phyloP scores from a whole-genome alignment of 2,113 vertebrate genomes.

The Agapornis roseicollis region DNA sequence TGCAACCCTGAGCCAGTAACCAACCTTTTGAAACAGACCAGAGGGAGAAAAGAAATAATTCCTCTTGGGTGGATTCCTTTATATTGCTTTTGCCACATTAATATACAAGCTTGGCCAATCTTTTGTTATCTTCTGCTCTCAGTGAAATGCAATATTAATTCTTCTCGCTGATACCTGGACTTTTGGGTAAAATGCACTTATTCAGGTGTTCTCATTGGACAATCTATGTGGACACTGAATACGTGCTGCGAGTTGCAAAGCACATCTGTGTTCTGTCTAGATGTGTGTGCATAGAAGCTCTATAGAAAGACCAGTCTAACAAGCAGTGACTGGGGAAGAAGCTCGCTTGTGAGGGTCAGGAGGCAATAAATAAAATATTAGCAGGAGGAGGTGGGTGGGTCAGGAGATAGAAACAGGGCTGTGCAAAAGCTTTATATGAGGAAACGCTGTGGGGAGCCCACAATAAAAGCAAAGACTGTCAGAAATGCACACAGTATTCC shows the following conservation, averaged over 20 bases:
- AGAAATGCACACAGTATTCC: not conserved
- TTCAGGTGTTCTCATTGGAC: not conserved
- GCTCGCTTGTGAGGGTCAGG: not conserved
- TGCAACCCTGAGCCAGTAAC: not conserved
- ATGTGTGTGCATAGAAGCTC: not conserved
- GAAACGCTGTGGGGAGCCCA: not conserved
- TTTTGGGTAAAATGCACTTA: not conserved
- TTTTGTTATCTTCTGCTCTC: not conserved
- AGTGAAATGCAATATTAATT: not conserved
- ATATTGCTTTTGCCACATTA: not conserved
- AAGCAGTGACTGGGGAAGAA: not conserved
- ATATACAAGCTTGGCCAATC: not conserved
- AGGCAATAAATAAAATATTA: slow-evolving; percentile 54
- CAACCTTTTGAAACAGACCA: not conserved
- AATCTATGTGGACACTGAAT: accelerated
- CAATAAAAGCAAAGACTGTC: not conserved
- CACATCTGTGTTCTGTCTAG: not conserved
- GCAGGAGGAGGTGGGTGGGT: not conserved
- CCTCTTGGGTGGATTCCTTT: not conserved
- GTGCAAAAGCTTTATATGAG: not conserved
- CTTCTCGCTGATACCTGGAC: not conserved
- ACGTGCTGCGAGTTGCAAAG: not conserved
- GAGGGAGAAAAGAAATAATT: not conserved
- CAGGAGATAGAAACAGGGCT: not conserved
- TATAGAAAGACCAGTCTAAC: not conserved